These are phyloP conservation scores for Coremacera marginata DNA, from an alignment of 2,888 invertebrate genomes.

Conservation along the genomic window DNA sequence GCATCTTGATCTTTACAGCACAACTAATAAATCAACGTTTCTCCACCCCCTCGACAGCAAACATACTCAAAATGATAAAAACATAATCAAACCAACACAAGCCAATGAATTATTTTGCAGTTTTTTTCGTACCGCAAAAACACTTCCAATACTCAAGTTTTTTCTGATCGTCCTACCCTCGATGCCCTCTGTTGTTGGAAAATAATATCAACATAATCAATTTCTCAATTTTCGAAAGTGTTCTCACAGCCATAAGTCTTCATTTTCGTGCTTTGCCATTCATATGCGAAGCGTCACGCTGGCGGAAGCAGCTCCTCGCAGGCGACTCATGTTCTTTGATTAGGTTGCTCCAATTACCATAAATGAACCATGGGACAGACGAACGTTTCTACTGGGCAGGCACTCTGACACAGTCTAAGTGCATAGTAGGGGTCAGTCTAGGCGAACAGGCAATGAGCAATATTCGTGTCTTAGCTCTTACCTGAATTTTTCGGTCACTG, in stretches of 20 bases:
- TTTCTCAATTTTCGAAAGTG: slow-evolving; percentile 5
- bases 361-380: neutral
- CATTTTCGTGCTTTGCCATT: neutral
- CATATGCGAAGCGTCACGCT: neutral
- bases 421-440: neutral
- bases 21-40: slow-evolving; percentile 30
- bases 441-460: neutral
- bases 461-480: too few species aligned
- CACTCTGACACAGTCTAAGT: neutral
- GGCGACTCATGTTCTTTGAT: neutral
- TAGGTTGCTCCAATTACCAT: slow-evolving; percentile 8
- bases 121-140: too few species aligned
- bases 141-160: too few species aligned
- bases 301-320: neutral
- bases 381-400: neutral
- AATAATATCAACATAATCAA: neutral
- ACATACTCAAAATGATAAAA: neutral
- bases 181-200: too few species aligned
- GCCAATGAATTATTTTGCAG: too few species aligned
- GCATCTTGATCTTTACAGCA: neutral
- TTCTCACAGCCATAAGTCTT: slow-evolving; percentile 13
- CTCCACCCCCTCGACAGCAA: neutral
- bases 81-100: neutral
- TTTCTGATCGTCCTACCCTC: too few species aligned
- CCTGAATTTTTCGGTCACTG: neutral